Evolutionary conservation across 2,797 vertebrate genomes (phyloP), one percentile per base, ranked within the genome.

Genomic region (Crocidura indochinensis): DNA sequence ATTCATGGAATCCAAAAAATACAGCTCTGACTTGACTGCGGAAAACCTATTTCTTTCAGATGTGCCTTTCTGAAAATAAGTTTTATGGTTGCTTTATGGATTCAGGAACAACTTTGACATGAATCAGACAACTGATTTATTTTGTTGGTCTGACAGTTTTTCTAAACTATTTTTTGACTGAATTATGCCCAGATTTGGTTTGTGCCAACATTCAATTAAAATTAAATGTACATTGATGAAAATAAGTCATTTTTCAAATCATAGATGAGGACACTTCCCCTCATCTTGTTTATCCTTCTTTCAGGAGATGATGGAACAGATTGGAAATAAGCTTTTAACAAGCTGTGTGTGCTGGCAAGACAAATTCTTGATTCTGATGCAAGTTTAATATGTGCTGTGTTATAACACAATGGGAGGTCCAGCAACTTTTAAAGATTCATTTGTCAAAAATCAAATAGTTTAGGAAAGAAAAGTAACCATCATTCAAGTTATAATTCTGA

Each of bases 221-320:
- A 87, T 31, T 79, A 51, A 24, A 29, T 26, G 17, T 9, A 22
- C 38, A 27, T 71, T 84, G 68, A 79, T 60, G 72, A 27, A 78
- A 95, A 79, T 87, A n/a, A 65, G 7, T 82, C 2, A 67, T 49
- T 76, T 84, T 10, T 84, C 49, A 88, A 71, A 65, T n/a, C 67
- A 31, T 46, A 22, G 29, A 65, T 67, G 38, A 27, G 68, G 17
- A 44, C 26, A 86, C 20, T 46, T 81, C 9, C 2, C 5, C 0
- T 88, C n/a, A 29, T 69, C 19, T 72, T 38, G 0, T 11, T 91
- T 72, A 62, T 26, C 60, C 31, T 79, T 91, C 46, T n/a, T 26
- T 79, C 38, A 26, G 72, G 5, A 7, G 2, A 87, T 29, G 12
- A 64, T 29, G 44, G 64, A 29, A 38, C 20, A 38, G 27, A 14